Evolutionary conservation across 2,888 invertebrate species (phyloP), one percentile per base, ranked within the genome.

Genomic region (Pollenia griseotomentosa): DNA sequence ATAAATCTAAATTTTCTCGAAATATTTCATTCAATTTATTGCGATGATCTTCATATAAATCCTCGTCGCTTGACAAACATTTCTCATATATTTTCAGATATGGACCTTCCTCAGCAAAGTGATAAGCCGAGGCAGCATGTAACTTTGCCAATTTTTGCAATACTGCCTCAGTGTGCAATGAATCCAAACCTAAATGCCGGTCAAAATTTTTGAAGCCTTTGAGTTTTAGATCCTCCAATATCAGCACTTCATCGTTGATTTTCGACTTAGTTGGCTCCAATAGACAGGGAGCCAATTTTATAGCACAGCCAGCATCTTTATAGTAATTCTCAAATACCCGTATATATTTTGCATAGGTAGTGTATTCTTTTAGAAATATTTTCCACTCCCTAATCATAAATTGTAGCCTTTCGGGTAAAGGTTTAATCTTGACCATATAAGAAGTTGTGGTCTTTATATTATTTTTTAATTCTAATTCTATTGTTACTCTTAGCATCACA

Each of bases 281-380:
- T 66, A 90, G 89, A 40, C 88, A 90, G 8, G 93, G 88, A 2
- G 90, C 91, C 46, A 93, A 91, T 14, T 66, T 77, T 1, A 92
- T 33, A 0, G 57, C 14, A 19, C 88, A 89, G 14, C 90, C 90
- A 0, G 75, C 89, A 0, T 89, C 82, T 10, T 59, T 70, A 75
- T 90, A 92, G 83, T 93, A 85, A 70, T 89, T 61, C 75, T 93
- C 91, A 51, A 93, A 92, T 11, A 90, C 89, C 1, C 91, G 91
- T 53, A 93, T 83, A 74, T 91, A 91, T 10, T 88, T 84, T 33
- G 55, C 73, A 46, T 92, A 93, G 68, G 90, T 89, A 48, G 89
- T 89, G 23, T 88, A 89, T 88, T 93, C 93, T 79, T 93, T 93
- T 14, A 90, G 89, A 55, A 93, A 93, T 2, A 92, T 81, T 57